Base-by-base conservation (phyloP, 2,113 vertebrate species). In the Trematomus loennbergii region DNA sequence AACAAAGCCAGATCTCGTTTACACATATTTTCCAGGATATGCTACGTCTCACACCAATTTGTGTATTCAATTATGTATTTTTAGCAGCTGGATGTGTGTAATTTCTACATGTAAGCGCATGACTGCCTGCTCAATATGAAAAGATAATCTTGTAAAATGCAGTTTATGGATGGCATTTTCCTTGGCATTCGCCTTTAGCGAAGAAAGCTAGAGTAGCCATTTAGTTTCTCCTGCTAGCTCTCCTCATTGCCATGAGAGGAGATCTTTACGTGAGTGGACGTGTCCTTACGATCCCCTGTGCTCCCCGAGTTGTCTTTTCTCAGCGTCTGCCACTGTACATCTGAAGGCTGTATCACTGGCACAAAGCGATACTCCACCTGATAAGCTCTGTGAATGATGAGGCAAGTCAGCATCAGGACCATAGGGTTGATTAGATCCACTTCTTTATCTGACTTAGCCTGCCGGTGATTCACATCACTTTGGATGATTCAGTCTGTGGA, bases 21-120 rank as follows among this genome's bases (percentile, higher is more conserved):
- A 58, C 59, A 2, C 1, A 1, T 16, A 45, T 76, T 63, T 68
- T 70, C 58, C 4, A 46, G 33, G 9, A 75, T 66, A 59, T 20
- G 20, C 75, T 75, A 60, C 59, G 20, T 75, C 67, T 52, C 57
- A 60, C 54, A 72, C 45, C 33, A 61, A 81, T 90, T 92, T 89
- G 68, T 88, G 52, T 82, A 62, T 90, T 86, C 45, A 90, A 54
- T 86, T 66, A 60, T 89, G 61, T 92, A 88, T 93, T 91, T 94
- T 90, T 89, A 91, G 84, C 84, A 82, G 75, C 72, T 81, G 78
- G 76, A 87, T 88, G 79, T 92, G 69, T 72, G 66, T 88, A 88
- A 88, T 81, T 84, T 79, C 80, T 61, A 17, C 46, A 33, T 68
- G 65, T 79, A 75, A 62, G 75, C n/a, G 53, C 83, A 67, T 82